phyloP scores from a whole-genome alignment of 2,113 vertebrate genomes.

The Sorex araneus region DNA sequence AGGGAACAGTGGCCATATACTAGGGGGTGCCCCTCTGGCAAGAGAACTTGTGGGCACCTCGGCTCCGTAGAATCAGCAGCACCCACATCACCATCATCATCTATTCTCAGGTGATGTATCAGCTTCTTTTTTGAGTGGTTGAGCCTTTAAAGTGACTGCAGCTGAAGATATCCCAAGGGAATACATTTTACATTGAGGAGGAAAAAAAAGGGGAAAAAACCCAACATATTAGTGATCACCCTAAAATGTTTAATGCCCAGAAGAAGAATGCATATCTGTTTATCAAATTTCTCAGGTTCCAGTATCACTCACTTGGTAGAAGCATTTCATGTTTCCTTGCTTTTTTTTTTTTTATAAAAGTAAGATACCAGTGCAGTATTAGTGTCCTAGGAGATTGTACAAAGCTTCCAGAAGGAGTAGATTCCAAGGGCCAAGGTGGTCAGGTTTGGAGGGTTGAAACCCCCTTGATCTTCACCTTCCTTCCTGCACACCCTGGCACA shows the following conservation, averaged over 20 bases:
- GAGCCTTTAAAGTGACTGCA: not conserved
- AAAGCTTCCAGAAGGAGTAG: conserved; percentile 34
- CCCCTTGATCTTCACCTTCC: not conserved
- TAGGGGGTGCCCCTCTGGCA: conserved; percentile 70
- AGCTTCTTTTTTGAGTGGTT: not conserved
- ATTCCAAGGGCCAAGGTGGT: not conserved
- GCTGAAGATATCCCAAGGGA: not conserved
- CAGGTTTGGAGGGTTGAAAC: not conserved
- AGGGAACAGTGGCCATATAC: conserved; percentile 49
- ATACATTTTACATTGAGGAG: not conserved
- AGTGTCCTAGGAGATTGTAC: conserved; percentile 13
- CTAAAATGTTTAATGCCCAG: not conserved
- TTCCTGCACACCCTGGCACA: not conserved
- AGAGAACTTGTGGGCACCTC: not conserved
- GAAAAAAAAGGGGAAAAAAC: not conserved
- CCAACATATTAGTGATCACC: not conserved
- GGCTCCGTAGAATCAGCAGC: too few species aligned
- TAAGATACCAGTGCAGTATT: conserved; percentile 56
- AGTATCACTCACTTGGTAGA: not conserved
- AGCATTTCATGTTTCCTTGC: conserved; percentile 24
- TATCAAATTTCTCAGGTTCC: conserved; percentile 45
- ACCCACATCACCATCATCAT: not conserved
- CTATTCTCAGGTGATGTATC: not conserved
- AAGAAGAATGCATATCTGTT: conserved; percentile 58
- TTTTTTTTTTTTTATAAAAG: conserved; percentile 57